Conservation (phyloP, 2,888 invertebrate species). For the Caenorhabditis plicata region DNA sequence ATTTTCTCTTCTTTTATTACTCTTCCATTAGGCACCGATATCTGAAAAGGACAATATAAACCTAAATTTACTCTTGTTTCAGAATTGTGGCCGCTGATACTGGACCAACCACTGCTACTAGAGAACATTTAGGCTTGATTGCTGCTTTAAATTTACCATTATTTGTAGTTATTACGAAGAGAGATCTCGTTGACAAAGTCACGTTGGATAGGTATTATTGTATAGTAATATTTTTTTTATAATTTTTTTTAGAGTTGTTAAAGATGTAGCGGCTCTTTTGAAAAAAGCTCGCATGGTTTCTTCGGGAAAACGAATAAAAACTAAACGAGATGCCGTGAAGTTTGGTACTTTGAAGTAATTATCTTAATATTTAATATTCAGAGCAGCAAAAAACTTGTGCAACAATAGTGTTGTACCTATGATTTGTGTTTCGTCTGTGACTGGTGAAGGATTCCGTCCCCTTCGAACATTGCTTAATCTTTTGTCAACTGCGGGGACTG, state of each 20-base stretch:
- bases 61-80: neutral
- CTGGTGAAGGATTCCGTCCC: conserved; percentile 74
- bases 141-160: conserved; percentile 75
- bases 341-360: too few species aligned
- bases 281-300: conserved; percentile 39
- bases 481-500: conserved; percentile 68
- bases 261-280: conserved; percentile 34
- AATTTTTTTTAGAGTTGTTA: conserved; percentile 32
- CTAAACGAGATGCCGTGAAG: conserved; percentile 65
- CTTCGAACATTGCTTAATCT: conserved; percentile 76
- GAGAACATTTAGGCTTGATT: conserved; percentile 83
- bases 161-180: conserved; percentile 90
- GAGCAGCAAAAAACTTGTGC: conserved; percentile 75
- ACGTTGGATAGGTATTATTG: conserved; percentile 63
- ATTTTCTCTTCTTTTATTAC: conserved; percentile 1
- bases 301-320: conserved; percentile 39
- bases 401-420: conserved; percentile 67
- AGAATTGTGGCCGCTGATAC: conserved; percentile 75
- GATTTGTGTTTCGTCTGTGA: conserved; percentile 80
- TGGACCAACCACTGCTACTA: conserved; percentile 72
- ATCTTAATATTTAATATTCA: too few species aligned
- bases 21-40: too few species aligned
- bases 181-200: conserved; percentile 76
- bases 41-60: too few species aligned
- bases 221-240: conserved; percentile 3